Percentiles rank a stretch among this genome's conserved stretches.
Evolutionary conservation across 2,113 vertebrate species (phyloP).

Genomic region (Petrocephalus microphthalmus): DNA sequence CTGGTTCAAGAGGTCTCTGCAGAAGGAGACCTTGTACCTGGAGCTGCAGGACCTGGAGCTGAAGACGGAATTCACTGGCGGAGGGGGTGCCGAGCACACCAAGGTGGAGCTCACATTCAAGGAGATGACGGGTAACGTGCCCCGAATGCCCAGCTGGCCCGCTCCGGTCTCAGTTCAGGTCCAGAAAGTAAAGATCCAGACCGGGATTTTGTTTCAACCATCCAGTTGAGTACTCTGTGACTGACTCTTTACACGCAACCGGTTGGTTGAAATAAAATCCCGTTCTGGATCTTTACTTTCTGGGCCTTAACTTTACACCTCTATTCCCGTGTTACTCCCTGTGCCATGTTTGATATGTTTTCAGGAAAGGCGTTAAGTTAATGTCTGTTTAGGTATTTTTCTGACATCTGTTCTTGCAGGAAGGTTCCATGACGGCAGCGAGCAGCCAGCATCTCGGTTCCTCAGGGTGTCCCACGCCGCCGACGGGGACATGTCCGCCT

Average conservation of each 20-base stretch:
- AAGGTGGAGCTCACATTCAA: slow-evolving; percentile 90
- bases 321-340: neutral
- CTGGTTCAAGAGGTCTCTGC: slow-evolving; percentile 95
- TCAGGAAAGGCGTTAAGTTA: neutral
- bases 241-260: neutral
- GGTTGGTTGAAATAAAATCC: neutral
- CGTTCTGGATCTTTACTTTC: neutral
- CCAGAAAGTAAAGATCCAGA: neutral
- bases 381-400: neutral
- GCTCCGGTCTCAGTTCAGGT: neutral
- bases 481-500: slow-evolving; percentile 78
- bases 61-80: slow-evolving; percentile 83
- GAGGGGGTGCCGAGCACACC: slow-evolving; percentile 79
- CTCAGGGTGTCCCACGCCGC: slow-evolving; percentile 78
- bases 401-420: slow-evolving; percentile 52
- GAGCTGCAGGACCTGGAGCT: slow-evolving; percentile 79
- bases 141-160: neutral
- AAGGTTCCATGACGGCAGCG: slow-evolving; percentile 76
- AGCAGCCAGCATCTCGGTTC: slow-evolving; percentile 65
- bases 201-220: neutral
- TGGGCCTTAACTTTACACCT: neutral
- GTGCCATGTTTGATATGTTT: neutral
- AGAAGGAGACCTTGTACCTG: slow-evolving; percentile 84
- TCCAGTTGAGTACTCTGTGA: neutral
- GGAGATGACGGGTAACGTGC: slow-evolving; percentile 75